A percentile compares a stretch with the other conserved stretches of the same genome.
phyloP scores from a whole-genome alignment of 2,888 invertebrate genomes.

The Pogonocherus hispidulus region DNA sequence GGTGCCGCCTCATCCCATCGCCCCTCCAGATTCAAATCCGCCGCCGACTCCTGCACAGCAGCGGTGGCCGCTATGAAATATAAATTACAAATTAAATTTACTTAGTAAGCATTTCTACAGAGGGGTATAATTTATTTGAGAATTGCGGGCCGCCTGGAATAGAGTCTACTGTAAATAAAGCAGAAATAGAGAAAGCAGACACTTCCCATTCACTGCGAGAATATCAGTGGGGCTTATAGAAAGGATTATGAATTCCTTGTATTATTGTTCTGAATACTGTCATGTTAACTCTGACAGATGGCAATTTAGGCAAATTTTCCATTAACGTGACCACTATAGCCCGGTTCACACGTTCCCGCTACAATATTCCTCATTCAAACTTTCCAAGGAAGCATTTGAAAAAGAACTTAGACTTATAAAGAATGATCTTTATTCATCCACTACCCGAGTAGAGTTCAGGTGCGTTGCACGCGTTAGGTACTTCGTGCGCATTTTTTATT shows the following conservation, averaged over 20 bases:
- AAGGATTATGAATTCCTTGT: conserved; percentile 9
- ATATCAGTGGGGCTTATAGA: conserved; percentile 16
- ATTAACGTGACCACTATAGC: too few species aligned
- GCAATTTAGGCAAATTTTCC: too few species aligned
- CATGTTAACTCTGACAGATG: too few species aligned
- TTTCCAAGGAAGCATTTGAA: too few species aligned
- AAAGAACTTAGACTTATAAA: too few species aligned
- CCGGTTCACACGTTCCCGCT: too few species aligned
- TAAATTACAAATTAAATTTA: conserved; percentile 49
- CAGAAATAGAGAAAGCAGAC: conserved; percentile 4
- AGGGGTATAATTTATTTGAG: conserved; percentile 37
- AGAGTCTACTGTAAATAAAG: conserved; percentile 41
- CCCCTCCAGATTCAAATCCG: conserved; percentile 64
- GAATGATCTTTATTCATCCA: too few species aligned
- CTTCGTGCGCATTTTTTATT: too few species aligned
- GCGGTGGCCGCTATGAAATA: conserved; percentile 40
- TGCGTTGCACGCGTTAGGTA: too few species aligned
- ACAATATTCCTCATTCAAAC: too few species aligned
- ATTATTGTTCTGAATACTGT: neutral
- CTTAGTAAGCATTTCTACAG: conserved; percentile 38
- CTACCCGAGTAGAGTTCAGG: too few species aligned
- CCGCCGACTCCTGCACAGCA: conserved; percentile 10
- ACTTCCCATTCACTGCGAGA: conserved; percentile 8
- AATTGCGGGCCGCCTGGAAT: conserved; percentile 39
- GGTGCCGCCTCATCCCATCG: conserved; percentile 77